Percentiles rank a stretch among this genome's conserved stretches.
Conservation (phyloP, 2,888 invertebrate genomes). For the Agonum fuliginosum region DNA sequence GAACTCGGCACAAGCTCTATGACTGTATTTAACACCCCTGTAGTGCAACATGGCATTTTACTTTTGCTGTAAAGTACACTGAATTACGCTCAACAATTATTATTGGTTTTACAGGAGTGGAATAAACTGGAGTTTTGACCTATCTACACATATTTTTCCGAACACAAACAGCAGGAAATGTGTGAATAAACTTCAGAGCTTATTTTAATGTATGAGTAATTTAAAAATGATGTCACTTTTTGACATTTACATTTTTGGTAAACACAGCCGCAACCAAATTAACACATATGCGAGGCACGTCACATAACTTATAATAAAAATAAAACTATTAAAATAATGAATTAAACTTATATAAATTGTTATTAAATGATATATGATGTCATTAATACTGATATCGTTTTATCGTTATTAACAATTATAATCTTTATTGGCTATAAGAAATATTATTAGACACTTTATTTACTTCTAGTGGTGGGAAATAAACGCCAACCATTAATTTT, state of each 20-base stretch:
- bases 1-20: slow-evolving; percentile 40
- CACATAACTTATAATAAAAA: neutral
- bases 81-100: neutral
- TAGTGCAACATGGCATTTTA: slow-evolving; percentile 54
- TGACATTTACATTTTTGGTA: neutral
- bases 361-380: neutral
- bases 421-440: neutral
- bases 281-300: neutral
- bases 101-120: slow-evolving; percentile 7
- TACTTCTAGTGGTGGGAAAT: slow-evolving; percentile 13
- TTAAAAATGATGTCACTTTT: neutral
- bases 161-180: neutral
- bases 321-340: neutral
- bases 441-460: neutral
- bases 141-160: neutral
- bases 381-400: neutral
- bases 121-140: neutral
- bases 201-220: slow-evolving; percentile 13
- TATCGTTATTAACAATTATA: neutral
- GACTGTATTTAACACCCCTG: slow-evolving; percentile 35
- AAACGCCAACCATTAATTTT: slow-evolving; percentile 19
- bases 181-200: neutral
- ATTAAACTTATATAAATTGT: neutral
- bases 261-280: neutral
- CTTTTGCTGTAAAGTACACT: slow-evolving; percentile 47